These are phyloP conservation scores for Pseudonaja textilis DNA, from an alignment of 2,113 vertebrate genomes.

Conservation along the genomic window DNA sequence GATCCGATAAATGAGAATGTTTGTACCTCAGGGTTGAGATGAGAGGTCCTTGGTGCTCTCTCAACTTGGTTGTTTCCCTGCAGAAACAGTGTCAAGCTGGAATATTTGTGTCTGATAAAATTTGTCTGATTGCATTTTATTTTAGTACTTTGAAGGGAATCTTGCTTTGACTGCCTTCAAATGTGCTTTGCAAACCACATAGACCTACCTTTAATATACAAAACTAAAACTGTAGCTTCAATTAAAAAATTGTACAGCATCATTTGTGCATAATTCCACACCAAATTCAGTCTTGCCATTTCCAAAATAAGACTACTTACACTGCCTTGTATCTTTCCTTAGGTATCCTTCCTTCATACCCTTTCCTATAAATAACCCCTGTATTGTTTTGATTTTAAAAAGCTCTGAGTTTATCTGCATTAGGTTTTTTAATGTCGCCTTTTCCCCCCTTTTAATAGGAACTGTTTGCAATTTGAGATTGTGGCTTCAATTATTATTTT, in stretches of 20 bases:
- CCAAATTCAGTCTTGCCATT: too few relatives aligned
- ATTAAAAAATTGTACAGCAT: too few relatives aligned
- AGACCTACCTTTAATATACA: background rate
- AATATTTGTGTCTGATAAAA: background rate
- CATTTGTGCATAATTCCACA: too few relatives aligned
- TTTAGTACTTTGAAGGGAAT: background rate
- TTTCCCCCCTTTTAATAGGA: background rate
- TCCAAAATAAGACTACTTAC: too few relatives aligned
- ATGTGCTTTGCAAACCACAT: background rate
- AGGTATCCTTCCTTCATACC: background rate
- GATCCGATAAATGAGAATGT: background rate
- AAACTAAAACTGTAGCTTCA: background rate
- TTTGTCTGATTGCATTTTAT: background rate
- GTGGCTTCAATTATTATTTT: background rate
- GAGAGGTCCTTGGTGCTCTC: too few relatives aligned
- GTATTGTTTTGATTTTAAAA: background rate
- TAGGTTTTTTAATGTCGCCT: background rate
- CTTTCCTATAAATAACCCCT: background rate
- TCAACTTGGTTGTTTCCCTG: background rate
- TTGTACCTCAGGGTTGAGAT: too few relatives aligned
- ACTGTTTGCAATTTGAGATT: background rate
- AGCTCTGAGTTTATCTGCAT: background rate
- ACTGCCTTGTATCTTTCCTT: background rate
- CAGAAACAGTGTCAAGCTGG: background rate
- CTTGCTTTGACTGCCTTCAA: background rate